Base-by-base conservation (phyloP, 1,140 invertebrate species). In the Vollenhovia emeryi region DNA sequence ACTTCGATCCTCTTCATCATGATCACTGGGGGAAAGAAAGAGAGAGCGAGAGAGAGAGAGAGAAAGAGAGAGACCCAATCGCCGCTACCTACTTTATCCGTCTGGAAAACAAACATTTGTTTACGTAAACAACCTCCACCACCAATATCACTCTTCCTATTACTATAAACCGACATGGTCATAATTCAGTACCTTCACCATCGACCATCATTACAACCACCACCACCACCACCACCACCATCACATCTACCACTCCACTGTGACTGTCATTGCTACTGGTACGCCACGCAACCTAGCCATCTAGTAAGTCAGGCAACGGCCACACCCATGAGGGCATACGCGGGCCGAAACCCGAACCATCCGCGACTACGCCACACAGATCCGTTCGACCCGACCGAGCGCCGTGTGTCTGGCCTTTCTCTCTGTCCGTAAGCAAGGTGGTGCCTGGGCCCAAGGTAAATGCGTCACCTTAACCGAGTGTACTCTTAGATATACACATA, bases 401-500 rank as follows among this genome's bases (percentile, higher is more conserved):
- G 92, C 90, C 93, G 91, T 94, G 76, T 94, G 93, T 93, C 94
- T 94, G 93, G 93, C 94, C 94, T 94, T 94, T 95, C 93, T 94
- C 94, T 94, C 93, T 94, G 93, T 94, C 93, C 93, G 94, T 95
- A 94, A 95, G 92, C 94, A 95, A 95, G 94, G 94, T 95, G 94
- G 94, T 95, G 94, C 94, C 93, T 95, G 93, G 94, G 94, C 94
- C 94, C 93, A 95, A 95, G 94, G 94, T 95, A 95, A 95, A 94
- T 95, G 94, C 94, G 94, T 95, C 94, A 95, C 94, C 94, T 95
- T 95, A 95, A 95, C 91, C 93, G 94, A 95, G 94, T 95, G 94
- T 95, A 94, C 92, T 94, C 91, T 94, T 94, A 94, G 93, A 93
- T 94, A 93, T 94, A 91, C 88, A 87, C 78, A 91, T 91, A 87